Conservation (phyloP, 2,113 vertebrate species). For the Tetrao urogallus region DNA sequence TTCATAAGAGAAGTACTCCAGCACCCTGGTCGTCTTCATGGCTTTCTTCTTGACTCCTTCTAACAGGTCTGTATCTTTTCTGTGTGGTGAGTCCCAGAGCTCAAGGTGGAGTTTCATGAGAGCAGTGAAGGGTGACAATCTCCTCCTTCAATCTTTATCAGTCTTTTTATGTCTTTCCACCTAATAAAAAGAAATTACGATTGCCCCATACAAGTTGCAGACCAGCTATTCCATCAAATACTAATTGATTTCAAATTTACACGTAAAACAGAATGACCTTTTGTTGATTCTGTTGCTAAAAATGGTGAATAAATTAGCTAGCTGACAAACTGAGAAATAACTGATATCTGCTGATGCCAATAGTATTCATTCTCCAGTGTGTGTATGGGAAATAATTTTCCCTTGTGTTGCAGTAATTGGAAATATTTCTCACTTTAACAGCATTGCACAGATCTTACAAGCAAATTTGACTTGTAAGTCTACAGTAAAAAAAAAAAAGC, state of each 20-base stretch:
- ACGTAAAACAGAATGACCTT: not conserved
- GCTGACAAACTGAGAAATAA: not conserved
- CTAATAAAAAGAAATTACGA: not conserved
- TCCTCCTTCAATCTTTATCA: not conserved
- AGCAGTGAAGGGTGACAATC: not conserved
- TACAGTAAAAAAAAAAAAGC: not conserved
- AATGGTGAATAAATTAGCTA: not conserved
- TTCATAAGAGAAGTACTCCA: not conserved
- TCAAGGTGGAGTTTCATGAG: not conserved
- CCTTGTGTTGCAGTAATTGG: not conserved
- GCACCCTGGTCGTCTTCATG: not conserved
- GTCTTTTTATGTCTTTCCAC: not conserved
- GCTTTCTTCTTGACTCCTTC: not conserved
- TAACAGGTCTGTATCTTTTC: not conserved
- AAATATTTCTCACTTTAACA: not conserved
- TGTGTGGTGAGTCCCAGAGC: not conserved
- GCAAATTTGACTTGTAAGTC: not conserved
- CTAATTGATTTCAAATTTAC: conserved; percentile 17
- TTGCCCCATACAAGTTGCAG: not conserved
- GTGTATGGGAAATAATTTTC: not conserved
- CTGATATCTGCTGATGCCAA: not conserved
- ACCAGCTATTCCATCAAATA: not conserved
- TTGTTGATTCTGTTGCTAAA: not conserved
- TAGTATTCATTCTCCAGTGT: not conserved
- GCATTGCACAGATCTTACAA: not conserved